phyloP scores from a whole-genome alignment of 2,888 invertebrate genomes.

The Lissocephala sabroskyi region DNA sequence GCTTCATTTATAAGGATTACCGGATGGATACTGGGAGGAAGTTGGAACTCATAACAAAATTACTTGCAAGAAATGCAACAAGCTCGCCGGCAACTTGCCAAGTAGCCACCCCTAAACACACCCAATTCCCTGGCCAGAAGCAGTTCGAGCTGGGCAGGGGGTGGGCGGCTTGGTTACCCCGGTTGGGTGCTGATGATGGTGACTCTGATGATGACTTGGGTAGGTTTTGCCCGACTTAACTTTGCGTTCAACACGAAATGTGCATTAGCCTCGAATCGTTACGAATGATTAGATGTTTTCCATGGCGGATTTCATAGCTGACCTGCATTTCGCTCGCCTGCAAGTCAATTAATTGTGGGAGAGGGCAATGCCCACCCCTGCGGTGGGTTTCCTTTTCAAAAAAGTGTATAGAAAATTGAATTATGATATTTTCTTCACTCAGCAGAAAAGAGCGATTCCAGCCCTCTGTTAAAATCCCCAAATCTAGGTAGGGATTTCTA shows the following conservation, averaged over 20 bases:
- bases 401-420: too few species aligned
- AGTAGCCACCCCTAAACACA: constrained; percentile 30
- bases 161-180: constrained; percentile 6
- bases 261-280: constrained; percentile 54
- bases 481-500: too few species aligned
- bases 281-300: constrained; percentile 41
- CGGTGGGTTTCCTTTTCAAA: too few species aligned
- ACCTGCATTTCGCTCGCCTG: too few species aligned
- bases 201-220: neutral
- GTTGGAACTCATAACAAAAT: constrained; percentile 57
- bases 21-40: constrained; percentile 11
- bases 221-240: constrained; percentile 15
- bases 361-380: too few species aligned
- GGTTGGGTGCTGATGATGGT: neutral
- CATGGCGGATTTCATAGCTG: neutral
- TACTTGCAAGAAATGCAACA: constrained; percentile 62
- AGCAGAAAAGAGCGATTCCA: too few species aligned
- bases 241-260: constrained; percentile 46
- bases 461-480: too few species aligned
- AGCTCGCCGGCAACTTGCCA: constrained; percentile 26
- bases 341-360: too few species aligned
- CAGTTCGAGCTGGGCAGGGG: neutral
- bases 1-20: constrained; percentile 66
- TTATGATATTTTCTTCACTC: too few species aligned
- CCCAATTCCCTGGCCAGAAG: too few species aligned